Percentiles rank a stretch among this genome's conserved stretches.
phyloP scores from a whole-genome alignment of 2,888 invertebrate species.

The Leptopterna dolabrata region DNA sequence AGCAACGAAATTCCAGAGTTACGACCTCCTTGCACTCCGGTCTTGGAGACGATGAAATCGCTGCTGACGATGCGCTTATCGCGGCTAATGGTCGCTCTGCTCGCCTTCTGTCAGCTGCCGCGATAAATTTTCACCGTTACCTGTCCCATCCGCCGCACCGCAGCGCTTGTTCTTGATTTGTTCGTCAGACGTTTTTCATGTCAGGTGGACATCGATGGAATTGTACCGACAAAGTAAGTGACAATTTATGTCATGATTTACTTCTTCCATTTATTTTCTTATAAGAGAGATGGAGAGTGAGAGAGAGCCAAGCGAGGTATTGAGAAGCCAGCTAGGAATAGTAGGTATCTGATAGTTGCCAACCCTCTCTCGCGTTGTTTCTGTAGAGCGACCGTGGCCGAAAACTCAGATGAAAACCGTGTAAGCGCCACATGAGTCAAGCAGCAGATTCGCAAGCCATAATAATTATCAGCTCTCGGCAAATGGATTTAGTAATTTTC shows the following conservation, averaged over 20 bases:
- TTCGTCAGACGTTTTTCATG: background rate
- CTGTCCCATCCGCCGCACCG: background rate
- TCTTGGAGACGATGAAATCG: background rate
- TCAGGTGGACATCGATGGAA: background rate
- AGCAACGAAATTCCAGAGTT: background rate
- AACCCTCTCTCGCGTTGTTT: no score
- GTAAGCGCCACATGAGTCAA: no score
- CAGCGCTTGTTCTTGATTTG: background rate
- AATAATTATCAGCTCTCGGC: no score
- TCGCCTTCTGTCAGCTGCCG: background rate
- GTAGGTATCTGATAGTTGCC: no score
- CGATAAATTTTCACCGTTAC: conserved; percentile 3
- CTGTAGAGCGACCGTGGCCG: no score
- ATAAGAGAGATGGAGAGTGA: background rate
- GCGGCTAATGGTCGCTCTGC: background rate
- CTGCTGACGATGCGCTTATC: conserved; percentile 7
- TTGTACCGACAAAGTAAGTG: conserved; percentile 7
- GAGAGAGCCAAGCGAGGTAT: background rate
- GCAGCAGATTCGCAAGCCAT: no score
- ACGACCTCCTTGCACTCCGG: background rate
- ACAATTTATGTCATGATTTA: background rate
- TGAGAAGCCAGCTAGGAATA: background rate
- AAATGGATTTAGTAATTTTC: no score
- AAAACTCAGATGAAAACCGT: no score
- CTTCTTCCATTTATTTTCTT: background rate